Base-by-base conservation (phyloP, 2,888 invertebrate genomes). In the Eurytoma californica region DNA sequence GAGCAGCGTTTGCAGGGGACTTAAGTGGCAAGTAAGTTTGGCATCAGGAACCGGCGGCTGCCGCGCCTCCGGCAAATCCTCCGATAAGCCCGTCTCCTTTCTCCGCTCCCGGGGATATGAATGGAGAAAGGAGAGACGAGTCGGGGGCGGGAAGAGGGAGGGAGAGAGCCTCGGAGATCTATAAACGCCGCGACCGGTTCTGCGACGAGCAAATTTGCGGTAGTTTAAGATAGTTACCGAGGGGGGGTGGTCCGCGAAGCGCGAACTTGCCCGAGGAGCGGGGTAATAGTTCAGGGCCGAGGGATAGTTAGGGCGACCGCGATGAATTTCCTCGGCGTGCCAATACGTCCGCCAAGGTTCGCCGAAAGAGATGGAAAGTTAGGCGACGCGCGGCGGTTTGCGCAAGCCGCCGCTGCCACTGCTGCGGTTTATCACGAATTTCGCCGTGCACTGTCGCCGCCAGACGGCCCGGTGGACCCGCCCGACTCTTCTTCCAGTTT, bases 171-270 rank as follows among this genome's bases (percentile, higher is more conserved):
- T 12, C 49, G 5, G 53, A 68, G 53, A 75, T 67, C 51, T 67
- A 68, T 39, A 75, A 75, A 75, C 58, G 74, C 60, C 49, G 53
- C 14, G 30, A n/a, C 60, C 55, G 63, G 68, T 57, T 53, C 47
- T 72, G 58, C 68, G 57, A 49, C 70, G 70, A 68, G 58, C 70
- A 66, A 66, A 77, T 77, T 77, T 66, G 70, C 80, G 84, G 81
- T 82, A 86, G 84, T 86, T 86, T 83, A 83, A 83, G 85, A 86
- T 85, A 86, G 86, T 86, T 86, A 79, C 82, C 24, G 24, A 24
- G 24, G 2, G 24, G 24, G 24, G 24, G 75, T 77, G 14, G 20
- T 12, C 20, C 58, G 70, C 79, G 57, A 76, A 73, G 57, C 58
- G 57, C 9, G 30, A 67, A 57, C 9, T 60, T 61, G 24, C 24